Base-by-base conservation (phyloP, 2,797 vertebrate species). In the Xenops minutus region DNA sequence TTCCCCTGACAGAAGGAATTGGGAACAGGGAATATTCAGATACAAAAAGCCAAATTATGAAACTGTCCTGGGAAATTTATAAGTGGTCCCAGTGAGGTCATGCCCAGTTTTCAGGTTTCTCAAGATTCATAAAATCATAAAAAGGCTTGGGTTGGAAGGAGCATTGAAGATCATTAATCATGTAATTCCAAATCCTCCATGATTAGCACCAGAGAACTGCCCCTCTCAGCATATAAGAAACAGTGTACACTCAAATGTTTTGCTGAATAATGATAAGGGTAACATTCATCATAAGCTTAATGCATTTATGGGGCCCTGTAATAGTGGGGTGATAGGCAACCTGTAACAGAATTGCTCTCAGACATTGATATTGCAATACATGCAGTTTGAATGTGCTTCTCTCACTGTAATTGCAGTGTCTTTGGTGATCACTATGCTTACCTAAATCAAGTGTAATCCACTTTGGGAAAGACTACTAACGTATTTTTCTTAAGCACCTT, bases 171-270 rank as follows among this genome's bases (percentile, higher is more conserved):
- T 24, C 30, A 27, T 48, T 58, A 17, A 52, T 24, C 30, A 27
- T 20, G 37, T 34, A 27, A 13, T 54, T 66, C 30, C 26, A 54
- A 61, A 9, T 3, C 19, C 4, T 39, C 32, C 0, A 0, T 32
- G 22, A 14, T 6, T 5, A 5, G 26, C 24, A 39, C 30, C 17
- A 52, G n/a, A 73, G 44, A 52, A 44, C 11, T 56, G 5, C 11
- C 5, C 27, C 32, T 52, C 26, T 74, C 1, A 58, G 12, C 12
- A 62, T 46, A 27, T 73, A 34, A 30, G n/a, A n/a, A 37, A 3
- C 6, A 59, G 2, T 67, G 26, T 10, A 74, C n/a, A 36, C 22
- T 16, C 3, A 73, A 71, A 32, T 39, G 4, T 52, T 92, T 51
- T 71, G 21, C n/a, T 54, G 29, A 49, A 24, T 54, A 63, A 76